Conservation (phyloP, 2,113 vertebrate genomes). For the Kryptolebias marmoratus region DNA sequence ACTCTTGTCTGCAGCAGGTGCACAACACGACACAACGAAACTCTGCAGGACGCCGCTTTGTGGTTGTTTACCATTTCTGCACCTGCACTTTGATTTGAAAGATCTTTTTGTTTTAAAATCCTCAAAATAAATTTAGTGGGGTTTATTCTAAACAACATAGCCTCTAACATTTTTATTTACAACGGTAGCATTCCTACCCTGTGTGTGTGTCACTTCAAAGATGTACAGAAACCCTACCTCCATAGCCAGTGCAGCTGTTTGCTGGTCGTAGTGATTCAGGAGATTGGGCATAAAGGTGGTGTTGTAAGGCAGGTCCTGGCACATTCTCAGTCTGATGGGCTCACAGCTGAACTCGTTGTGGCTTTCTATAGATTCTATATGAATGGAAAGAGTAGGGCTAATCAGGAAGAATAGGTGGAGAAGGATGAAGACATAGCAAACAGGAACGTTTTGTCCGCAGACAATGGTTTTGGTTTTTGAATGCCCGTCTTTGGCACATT, state of each 20-base stretch:
- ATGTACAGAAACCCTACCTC: slow-evolving; percentile 85
- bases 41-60: slow-evolving; percentile 17
- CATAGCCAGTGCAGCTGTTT: slow-evolving; percentile 96
- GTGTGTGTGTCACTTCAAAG: neutral
- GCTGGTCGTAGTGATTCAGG: slow-evolving; percentile 98
- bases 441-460: slow-evolving; percentile 13
- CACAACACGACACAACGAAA: slow-evolving; percentile 22
- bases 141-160: neutral
- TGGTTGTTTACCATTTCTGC: slow-evolving; percentile 16
- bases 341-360: slow-evolving; percentile 97
- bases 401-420: slow-evolving; percentile 52
- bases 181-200: too few species aligned
- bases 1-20: slow-evolving; percentile 32
- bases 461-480: slow-evolving; percentile 14
- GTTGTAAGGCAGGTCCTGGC: slow-evolving; percentile 97
- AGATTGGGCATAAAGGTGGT: slow-evolving; percentile 98
- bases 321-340: slow-evolving; percentile 95
- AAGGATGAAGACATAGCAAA: slow-evolving; percentile 27
- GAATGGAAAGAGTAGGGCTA: slow-evolving; percentile 67
- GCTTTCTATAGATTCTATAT: slow-evolving; percentile 74
- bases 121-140: neutral
- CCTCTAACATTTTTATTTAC: too few species aligned
- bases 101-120: neutral
- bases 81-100: neutral
- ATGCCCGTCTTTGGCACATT: slow-evolving; percentile 26